Conservation (phyloP, 2,113 vertebrate species). For the Rousettus leschenaultii region DNA sequence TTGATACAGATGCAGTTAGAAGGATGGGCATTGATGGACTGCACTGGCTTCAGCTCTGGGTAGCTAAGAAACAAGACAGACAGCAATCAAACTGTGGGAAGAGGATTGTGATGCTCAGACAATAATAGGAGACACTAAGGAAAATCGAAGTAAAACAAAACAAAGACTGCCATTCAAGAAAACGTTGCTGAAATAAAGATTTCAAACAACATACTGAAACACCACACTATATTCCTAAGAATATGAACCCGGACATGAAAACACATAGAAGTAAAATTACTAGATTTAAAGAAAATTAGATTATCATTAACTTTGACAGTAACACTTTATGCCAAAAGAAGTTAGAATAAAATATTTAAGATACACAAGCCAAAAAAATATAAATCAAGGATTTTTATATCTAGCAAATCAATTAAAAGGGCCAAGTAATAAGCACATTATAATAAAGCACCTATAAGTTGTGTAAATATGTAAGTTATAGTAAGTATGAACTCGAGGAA, state of each 20-base stretch:
- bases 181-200: background rate
- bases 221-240: background rate
- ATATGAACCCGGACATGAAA: background rate
- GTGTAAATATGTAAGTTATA: background rate
- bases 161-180: background rate
- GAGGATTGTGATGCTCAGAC: background rate
- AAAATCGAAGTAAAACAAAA: background rate
- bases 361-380: background rate
- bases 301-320: background rate
- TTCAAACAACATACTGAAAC: background rate
- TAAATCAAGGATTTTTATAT: background rate
- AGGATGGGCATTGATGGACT: conserved; percentile 98
- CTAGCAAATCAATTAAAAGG: background rate
- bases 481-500: background rate
- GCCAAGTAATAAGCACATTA: background rate
- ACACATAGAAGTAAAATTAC: background rate
- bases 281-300: background rate
- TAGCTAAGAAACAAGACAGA: conserved; percentile 84
- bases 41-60: conserved; percentile 97
- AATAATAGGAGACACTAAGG: background rate
- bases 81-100: background rate
- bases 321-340: background rate
- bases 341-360: background rate
- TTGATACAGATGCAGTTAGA: conserved; percentile 99
- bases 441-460: background rate